Evolutionary conservation across 1,140 invertebrate species (phyloP).

Genomic region (Agrilus planipennis): DNA sequence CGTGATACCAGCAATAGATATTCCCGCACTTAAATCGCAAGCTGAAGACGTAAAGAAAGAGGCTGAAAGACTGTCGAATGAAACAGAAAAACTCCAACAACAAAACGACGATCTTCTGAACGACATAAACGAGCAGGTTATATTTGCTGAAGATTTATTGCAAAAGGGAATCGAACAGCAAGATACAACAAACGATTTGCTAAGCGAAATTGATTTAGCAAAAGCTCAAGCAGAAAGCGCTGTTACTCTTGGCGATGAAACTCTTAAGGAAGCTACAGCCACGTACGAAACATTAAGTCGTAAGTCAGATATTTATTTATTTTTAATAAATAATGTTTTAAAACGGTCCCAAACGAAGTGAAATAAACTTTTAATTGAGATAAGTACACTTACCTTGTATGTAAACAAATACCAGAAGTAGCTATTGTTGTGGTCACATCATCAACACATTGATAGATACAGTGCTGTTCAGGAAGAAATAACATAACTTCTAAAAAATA

Average conservation of each 20-base stretch:
- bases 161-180: slow-evolving; percentile 43
- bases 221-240: slow-evolving; percentile 66
- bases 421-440: no score
- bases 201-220: slow-evolving; percentile 58
- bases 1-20: slow-evolving; percentile 60
- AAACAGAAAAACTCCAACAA: slow-evolving; percentile 33
- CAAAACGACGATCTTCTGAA: slow-evolving; percentile 40
- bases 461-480: no score
- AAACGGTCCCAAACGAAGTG: no score
- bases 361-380: no score
- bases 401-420: no score
- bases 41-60: slow-evolving; percentile 48
- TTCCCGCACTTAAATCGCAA: slow-evolving; percentile 51
- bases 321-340: no score
- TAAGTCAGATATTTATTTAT: no score
- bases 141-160: slow-evolving; percentile 39
- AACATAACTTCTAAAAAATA: no score
- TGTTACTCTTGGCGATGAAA: slow-evolving; percentile 70
- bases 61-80: slow-evolving; percentile 24
- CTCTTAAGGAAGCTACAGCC: slow-evolving; percentile 72
- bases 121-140: slow-evolving; percentile 47
- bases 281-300: slow-evolving; percentile 74
- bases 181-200: slow-evolving; percentile 48
- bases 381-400: no score
- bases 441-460: no score